Evolutionary conservation across 2,888 invertebrate genomes (phyloP).

Genomic region (Drosophila kambysellisi): DNA sequence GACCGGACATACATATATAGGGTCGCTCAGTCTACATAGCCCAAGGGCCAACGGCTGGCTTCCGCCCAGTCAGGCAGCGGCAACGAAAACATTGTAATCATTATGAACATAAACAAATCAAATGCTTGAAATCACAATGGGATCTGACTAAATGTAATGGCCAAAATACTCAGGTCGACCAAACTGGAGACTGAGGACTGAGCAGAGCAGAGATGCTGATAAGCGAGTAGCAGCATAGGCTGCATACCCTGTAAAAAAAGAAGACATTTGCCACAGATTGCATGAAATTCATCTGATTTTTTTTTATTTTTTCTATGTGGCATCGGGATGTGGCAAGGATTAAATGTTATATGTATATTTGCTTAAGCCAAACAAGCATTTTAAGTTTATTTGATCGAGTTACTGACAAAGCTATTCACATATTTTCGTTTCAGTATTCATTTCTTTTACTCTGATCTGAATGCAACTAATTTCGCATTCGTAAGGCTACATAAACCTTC

Average conservation of each 20-base stretch:
- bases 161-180: background rate
- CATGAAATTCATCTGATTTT: too few relatives aligned
- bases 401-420: background rate
- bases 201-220: background rate
- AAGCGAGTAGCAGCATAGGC: background rate
- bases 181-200: background rate
- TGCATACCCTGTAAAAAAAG: too few relatives aligned
- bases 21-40: slow-evolving; percentile 10
- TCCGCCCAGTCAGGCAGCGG: slow-evolving; percentile 15
- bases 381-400: background rate
- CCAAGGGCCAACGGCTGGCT: slow-evolving; percentile 15
- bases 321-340: too few relatives aligned
- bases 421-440: background rate
- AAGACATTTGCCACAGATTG: too few relatives aligned
- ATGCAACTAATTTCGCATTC: too few relatives aligned
- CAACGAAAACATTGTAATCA: slow-evolving; percentile 72
- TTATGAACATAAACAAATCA: slow-evolving; percentile 80
- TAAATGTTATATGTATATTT: background rate
- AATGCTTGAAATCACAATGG: slow-evolving; percentile 43
- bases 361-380: background rate
- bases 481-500: too few relatives aligned
- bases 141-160: slow-evolving; percentile 25
- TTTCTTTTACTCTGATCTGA: too few relatives aligned
- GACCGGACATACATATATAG: background rate
- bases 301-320: too few relatives aligned